A percentile compares a stretch with the other conserved stretches of the same genome.
Conservation (phyloP, 2,888 invertebrate species). For the Lycia hirtaria region DNA sequence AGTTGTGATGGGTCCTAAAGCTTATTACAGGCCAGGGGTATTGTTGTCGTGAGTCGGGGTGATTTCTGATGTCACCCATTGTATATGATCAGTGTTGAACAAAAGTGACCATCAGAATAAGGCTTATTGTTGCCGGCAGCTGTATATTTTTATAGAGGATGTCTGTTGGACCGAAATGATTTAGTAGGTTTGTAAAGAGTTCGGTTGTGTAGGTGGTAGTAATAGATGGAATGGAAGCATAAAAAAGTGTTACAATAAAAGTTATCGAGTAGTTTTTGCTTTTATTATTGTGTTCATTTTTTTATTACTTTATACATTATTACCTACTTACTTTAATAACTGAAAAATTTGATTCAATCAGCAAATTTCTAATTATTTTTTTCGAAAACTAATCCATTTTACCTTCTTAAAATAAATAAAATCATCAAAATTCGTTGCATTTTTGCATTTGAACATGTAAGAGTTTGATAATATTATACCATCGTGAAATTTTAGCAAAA, state of each 20-base stretch:
- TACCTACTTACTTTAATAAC: no score
- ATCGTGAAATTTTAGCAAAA: no score
- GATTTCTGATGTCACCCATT: slow-evolving; percentile 76
- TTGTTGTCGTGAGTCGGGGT: slow-evolving; percentile 69
- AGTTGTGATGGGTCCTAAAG: slow-evolving; percentile 63
- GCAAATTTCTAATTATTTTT: no score
- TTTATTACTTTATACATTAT: no score
- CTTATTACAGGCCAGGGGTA: slow-evolving; percentile 72
- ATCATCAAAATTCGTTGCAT: no score
- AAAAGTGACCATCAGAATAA: slow-evolving; percentile 77
- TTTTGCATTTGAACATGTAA: no score
- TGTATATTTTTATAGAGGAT: slow-evolving; percentile 75
- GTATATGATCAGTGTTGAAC: slow-evolving; percentile 70
- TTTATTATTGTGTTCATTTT: no score
- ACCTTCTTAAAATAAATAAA: no score
- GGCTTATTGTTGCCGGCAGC: slow-evolving; percentile 72
- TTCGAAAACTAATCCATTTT: no score
- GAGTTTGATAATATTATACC: no score
- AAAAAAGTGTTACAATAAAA: slow-evolving; percentile 25
- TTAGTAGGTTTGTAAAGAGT: slow-evolving; percentile 51
- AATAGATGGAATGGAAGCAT: slow-evolving; percentile 21
- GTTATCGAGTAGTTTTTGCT: no score
- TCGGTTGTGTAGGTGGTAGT: slow-evolving; percentile 43
- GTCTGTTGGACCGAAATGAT: slow-evolving; percentile 63
- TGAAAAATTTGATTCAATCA: no score